Percentiles rank a stretch among this genome's conserved stretches.
These are phyloP conservation scores for Bubo blakistoni DNA, from an alignment of 2,113 vertebrate species.

Conservation along the genomic window DNA sequence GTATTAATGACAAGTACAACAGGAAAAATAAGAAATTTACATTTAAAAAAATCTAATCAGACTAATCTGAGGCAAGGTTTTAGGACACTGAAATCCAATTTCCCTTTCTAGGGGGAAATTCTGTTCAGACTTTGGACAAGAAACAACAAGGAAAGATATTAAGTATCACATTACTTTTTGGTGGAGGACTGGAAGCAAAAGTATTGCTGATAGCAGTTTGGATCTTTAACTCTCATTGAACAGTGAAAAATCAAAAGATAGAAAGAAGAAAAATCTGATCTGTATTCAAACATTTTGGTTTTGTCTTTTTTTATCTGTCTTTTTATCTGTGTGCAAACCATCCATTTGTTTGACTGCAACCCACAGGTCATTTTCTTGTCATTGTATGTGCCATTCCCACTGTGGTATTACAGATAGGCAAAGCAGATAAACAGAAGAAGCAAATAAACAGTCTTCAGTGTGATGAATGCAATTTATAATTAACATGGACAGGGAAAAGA, in stretches of 20 bases:
- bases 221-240: background rate
- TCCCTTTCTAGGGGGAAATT: background rate
- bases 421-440: conserved; percentile 10
- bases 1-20: background rate
- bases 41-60: background rate
- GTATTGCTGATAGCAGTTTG: background rate
- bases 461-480: conserved; percentile 21
- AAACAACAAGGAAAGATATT: background rate
- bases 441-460: background rate
- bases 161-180: background rate
- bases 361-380: background rate
- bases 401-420: background rate
- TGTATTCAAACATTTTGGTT: background rate
- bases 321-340: background rate
- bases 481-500: background rate
- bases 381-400: background rate
- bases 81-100: background rate
- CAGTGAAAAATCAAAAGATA: background rate
- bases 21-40: background rate
- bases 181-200: background rate
- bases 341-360: background rate
- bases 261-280: background rate
- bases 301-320: background rate
- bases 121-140: background rate
- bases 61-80: background rate